Conservation (phyloP, 1,140 invertebrate species). For the Cyphomyrmex costatus region DNA sequence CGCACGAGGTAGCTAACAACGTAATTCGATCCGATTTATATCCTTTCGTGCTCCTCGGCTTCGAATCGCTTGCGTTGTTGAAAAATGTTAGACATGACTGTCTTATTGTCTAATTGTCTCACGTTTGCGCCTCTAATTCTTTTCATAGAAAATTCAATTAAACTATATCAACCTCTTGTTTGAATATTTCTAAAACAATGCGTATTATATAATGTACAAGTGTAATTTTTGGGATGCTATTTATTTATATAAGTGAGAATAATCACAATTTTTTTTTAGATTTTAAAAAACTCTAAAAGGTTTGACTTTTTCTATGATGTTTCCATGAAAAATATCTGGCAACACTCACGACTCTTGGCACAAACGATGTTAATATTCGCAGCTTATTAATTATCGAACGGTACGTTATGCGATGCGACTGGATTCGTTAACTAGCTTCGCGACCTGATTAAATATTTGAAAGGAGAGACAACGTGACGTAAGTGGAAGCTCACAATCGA, state of each 20-base stretch:
- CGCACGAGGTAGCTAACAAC: slow-evolving; percentile 1
- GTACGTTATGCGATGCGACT: slow-evolving; percentile 44
- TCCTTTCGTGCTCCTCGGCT: slow-evolving; percentile 19
- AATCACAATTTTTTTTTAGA: background rate
- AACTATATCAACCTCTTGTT: background rate
- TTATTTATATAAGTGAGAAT: background rate
- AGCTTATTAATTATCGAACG: slow-evolving; percentile 40
- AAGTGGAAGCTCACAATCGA: slow-evolving; percentile 55
- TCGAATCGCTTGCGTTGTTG: background rate
- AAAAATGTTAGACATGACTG: background rate
- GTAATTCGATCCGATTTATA: slow-evolving; percentile 33
- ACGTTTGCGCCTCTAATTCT: background rate
- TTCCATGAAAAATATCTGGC: slow-evolving; percentile 14
- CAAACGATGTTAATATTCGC: background rate
- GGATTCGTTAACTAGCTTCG: slow-evolving; percentile 47
- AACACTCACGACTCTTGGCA: background rate
- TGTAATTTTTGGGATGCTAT: background rate
- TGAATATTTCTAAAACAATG: slow-evolving; percentile 5
- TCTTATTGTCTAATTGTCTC: slow-evolving; percentile 33
- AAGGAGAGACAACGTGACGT: slow-evolving; percentile 69
- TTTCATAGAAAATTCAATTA: slow-evolving; percentile 4
- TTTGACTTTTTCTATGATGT: background rate
- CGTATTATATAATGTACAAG: background rate
- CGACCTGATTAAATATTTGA: slow-evolving; percentile 71
- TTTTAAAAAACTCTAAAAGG: background rate